Base-by-base conservation (phyloP, 53 echinoderm and acorn worm species). In the Echinometra lucunter region DNA sequence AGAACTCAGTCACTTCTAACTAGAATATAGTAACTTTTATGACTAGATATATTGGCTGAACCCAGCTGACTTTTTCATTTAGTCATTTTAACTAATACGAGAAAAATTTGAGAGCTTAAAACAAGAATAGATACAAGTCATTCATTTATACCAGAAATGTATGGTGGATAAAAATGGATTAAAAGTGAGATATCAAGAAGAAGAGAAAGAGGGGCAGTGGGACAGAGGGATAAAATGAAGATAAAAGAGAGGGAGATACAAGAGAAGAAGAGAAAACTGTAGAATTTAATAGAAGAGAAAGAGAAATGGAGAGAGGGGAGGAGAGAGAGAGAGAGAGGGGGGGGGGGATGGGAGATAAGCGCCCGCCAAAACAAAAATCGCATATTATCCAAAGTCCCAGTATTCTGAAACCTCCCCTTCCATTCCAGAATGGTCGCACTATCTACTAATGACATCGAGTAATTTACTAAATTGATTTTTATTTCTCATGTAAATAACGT, bases 401-500 rank as follows among this genome's bases (percentile, higher is more conserved):
- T 13, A n/a, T 13, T 16, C 5, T 19, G 47, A 49, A 49, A 47
- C 27, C 30, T 2, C 9, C 45, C 44, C 27, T 30, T 0, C 49
- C 85, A 2, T n/a, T 81, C 28, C 2, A 25, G 23, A 21, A 49
- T 53, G 30, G 58, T 58, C 55, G 89, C 60, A 58, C 89, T 19
- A 66, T 66, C 91, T 37, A 7, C 69, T 91, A 44, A 91, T 69
- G 91, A 91, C 91, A 69, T 30, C 28, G 67, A 91, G 91, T 91
- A 66, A 91, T 91, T 91, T 91, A 70, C 49, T 66, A 91, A 91
- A 91, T 91, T 91, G 91, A 91, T 91, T 91, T 90, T 66, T 69
- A 91, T 91, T 91, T 91, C 91, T 69, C 69, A 69, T 91, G 91
- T 69, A 91, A 91, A 91, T 91, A 91, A 67, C 66, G 44, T 91